Base-by-base conservation (phyloP, 2,888 invertebrate genomes). In the Nipponacmea schrenckii region DNA sequence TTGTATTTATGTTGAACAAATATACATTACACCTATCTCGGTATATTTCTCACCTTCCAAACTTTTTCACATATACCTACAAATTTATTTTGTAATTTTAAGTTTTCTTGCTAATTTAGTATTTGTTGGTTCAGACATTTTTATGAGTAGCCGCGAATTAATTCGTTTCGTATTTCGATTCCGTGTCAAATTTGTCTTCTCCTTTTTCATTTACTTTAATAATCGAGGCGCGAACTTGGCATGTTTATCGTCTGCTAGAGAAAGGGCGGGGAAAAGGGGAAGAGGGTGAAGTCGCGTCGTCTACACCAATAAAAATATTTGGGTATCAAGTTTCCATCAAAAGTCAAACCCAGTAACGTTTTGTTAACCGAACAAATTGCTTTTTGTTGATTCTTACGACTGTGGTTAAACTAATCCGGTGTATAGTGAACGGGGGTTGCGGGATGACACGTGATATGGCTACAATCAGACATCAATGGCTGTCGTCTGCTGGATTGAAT, bases 171-270 rank as follows among this genome's bases (percentile, higher is more conserved):
- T 56, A 56, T 56, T 56, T 24, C 56, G 56, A 56, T 20, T 24
- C 20, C 10, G 56, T 56, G 56, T 24, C 20, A 56, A 56, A 24
- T 56, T 56, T 56, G 20, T 24, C 56, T 56, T 56, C 56, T 56
- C 56, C 56, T 24, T 56, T 56, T 56, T 14, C 56, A 56, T 56
- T 56, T 56, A 56, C 56, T 56, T 56, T 15, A 56, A 56, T 24
- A 56, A 56, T 56, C 24, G 56, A 56, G 56, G 24, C 56, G 56
- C 56, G 56, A 56, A 56, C 20, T 24, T 56, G 56, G 20, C 56
- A 56, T 56, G 56, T 56, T 56, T 56, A 56, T 56, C 56, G 56
- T 56, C 56, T 56, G 56, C 20, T 56, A 20, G 20, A 56, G 56
- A 56, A 56, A 31, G 20, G 56, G 56, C 20, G 20, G 56, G 56